Evolutionary conservation across 1,140 invertebrate species (phyloP), one percentile per base, ranked within the genome.

Genomic region (Ridgeia piscesae): DNA sequence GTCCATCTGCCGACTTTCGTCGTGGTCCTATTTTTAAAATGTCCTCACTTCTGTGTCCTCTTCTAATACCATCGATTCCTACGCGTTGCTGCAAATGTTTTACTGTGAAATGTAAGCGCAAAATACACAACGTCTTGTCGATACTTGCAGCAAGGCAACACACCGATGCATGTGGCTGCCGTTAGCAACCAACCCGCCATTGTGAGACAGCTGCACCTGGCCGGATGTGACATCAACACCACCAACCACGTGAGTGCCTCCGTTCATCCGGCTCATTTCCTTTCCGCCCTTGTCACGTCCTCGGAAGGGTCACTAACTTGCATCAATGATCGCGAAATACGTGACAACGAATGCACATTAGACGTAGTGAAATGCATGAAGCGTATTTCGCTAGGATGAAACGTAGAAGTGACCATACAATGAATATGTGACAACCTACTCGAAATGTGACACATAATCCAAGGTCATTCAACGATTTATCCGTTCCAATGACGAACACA

Each of bases 141-240:
- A 1, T 94, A 92, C 92, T 96, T 96, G 58, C 95, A 98, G 98
- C 97, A 97, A 94, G 97, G 97, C 0, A 98, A 97, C 93, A 97
- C 97, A 33, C 96, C 98, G 1, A 95, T 98, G n/a, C 98, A 98
- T 95, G 95, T 98, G 89, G 97, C 98, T 34, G 97, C 97, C 91
- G 97, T 97, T 92, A 97, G 97, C 1, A 98, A 98, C 94, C 97
- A 97, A 93, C 96, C 96, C 4, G 97, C 97, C 91, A 97, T 97
- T 33, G 97, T 97, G 6, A 97, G 97, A 95, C 96, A 97, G 93
- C 96, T 98, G 48, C 97, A 98, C 91, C 96, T 97, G 14, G 97
- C 97, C 93, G 97, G 97, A 4, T 97, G 97, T 8, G 97, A 98
- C 94, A 95, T 98, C 6, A 97, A 98, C 93, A 96, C 97, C 88